A percentile compares a stretch with the other conserved stretches of the same genome.
phyloP scores from a whole-genome alignment of 2,797 vertebrate genomes.

The Telmatherina bonti region DNA sequence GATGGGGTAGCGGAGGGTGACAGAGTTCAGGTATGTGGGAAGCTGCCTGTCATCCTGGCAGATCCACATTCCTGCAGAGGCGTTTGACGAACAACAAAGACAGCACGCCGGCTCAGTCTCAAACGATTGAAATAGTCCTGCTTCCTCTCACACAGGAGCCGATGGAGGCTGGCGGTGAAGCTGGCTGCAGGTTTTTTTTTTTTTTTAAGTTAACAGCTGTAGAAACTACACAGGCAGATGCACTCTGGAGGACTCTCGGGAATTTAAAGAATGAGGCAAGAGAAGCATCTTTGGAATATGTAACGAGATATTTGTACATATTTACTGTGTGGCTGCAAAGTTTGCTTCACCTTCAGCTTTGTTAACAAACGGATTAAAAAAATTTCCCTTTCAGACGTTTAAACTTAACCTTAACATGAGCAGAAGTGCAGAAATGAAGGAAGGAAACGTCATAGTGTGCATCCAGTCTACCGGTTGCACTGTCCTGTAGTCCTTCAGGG shows the following conservation, averaged over 20 bases:
- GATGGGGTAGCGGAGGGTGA: slow-evolving; percentile 56
- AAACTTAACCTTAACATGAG: slow-evolving; percentile 13
- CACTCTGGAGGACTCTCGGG: slow-evolving; percentile 36
- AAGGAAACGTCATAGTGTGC: slow-evolving; percentile 19
- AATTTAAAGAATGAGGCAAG: slow-evolving; percentile 31
- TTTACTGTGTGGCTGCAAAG: slow-evolving; percentile 24
- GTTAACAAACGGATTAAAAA: slow-evolving; percentile 13
- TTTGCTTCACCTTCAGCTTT: slow-evolving; percentile 24
- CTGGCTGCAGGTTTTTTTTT: slow-evolving; percentile 28
- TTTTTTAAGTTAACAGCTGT: slow-evolving; percentile 56
- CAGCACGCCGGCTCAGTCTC: slow-evolving; percentile 47
- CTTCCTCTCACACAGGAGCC: slow-evolving; percentile 54
- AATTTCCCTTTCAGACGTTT: slow-evolving; percentile 1
- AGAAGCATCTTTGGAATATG: slow-evolving; percentile 33
- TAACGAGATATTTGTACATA: slow-evolving; percentile 25
- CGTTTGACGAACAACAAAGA: slow-evolving; percentile 81
- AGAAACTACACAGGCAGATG: slow-evolving; percentile 32
- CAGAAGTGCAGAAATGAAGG: background rate
- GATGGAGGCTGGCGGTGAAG: slow-evolving; percentile 36
- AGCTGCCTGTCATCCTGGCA: slow-evolving; percentile 72
- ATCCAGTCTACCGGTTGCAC: slow-evolving; percentile 34
- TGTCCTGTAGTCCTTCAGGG: slow-evolving; percentile 39
- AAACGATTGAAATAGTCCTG: slow-evolving; percentile 74
- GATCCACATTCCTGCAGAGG: slow-evolving; percentile 79
- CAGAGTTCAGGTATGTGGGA: slow-evolving; percentile 84